A percentile compares a stretch with the other conserved stretches of the same genome.
These are phyloP conservation scores for Anableps anableps DNA, from an alignment of 2,797 vertebrate species.

Conservation along the genomic window DNA sequence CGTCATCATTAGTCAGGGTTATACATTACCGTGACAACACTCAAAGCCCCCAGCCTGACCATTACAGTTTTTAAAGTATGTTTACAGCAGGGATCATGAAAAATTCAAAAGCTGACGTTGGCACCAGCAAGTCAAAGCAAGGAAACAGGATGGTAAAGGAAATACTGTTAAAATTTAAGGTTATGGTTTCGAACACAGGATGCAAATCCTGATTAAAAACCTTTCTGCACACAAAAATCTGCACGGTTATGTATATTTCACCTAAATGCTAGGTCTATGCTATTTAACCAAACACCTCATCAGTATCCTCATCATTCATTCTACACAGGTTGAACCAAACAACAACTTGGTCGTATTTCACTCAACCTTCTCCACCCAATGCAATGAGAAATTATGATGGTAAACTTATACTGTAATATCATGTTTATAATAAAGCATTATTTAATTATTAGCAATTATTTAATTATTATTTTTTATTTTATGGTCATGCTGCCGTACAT, in stretches of 20 bases:
- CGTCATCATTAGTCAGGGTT: slow-evolving; percentile 18
- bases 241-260: neutral
- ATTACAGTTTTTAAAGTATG: neutral
- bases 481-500: too few species aligned
- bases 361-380: too few species aligned
- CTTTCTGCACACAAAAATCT: neutral
- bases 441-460: too few species aligned
- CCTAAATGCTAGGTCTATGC: too few species aligned
- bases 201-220: neutral
- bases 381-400: too few species aligned
- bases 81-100: slow-evolving; percentile 16
- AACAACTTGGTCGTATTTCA: too few species aligned
- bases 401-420: too few species aligned
- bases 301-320: neutral
- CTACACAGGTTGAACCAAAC: neutral
- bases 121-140: slow-evolving; percentile 12
- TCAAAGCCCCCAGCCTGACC: slow-evolving; percentile 10
- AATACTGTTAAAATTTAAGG: neutral
- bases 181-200: neutral
- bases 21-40: slow-evolving; percentile 3
- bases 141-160: neutral
- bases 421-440: too few species aligned
- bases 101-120: slow-evolving; percentile 11
- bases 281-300: neutral
- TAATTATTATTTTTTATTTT: too few species aligned